Evolutionary conservation across 2,888 invertebrate species (phyloP), one percentile per base, ranked within the genome.

Genomic region (Philaethria dido): DNA sequence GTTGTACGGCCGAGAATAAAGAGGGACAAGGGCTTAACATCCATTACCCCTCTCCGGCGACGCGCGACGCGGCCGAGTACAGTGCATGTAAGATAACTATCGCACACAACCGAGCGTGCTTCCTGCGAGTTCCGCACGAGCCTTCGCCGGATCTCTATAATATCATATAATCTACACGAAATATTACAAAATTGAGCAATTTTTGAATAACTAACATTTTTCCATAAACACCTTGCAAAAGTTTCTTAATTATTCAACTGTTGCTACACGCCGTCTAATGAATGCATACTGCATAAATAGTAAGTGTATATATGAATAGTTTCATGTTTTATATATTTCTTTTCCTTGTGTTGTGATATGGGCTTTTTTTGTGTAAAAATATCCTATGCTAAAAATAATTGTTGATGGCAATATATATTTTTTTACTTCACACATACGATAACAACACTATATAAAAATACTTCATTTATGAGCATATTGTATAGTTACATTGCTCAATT

Each of bases 11-110:
- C 39, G 42, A 42, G 18, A 33, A 25, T 64, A 25, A 64, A 48
- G 57, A 63, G 39, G 47, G 45, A 55, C 63, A 42, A 64, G 48
- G 57, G 42, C 39, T 48, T 57, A 57, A 48, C 48, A 39, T 25
- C 36, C 55, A 57, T 55, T 45, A 47, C 9, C 62, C 62, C 50
- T 62, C 55, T 55, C 45, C 54, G 29, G n/a, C 62, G 39, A 29
- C 36, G 42, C 42, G 36, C 54, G 29, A 13, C 62, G 39, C 18
- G 22, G 42, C 42, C 54, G 44, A 36, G 36, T 57, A 20, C 11
- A 45, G 63, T 63, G 39, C 45, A 18, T 55, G 36, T 16, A 39
- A 55, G 55, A 47, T 47, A 25, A 57, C 36, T 47, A 48, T 57
- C 39, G 39, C 14, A 39, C 29, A 48, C 64, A 48, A 14, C 18